Conservation (phyloP, 1,140 invertebrate species). For the Tenebrio molitor region DNA sequence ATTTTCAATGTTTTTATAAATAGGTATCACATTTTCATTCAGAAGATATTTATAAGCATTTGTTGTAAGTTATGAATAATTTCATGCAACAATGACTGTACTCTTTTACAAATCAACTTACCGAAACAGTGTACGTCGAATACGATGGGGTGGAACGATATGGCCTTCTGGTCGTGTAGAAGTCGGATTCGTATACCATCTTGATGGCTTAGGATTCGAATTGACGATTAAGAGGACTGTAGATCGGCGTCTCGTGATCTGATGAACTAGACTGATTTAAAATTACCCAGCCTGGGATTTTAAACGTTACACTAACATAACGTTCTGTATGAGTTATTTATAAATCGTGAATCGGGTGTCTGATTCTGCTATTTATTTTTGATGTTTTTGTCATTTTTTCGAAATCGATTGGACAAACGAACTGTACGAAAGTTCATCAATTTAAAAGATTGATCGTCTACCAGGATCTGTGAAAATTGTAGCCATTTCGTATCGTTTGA, state of each 20-base stretch:
- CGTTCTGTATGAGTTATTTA: constrained; percentile 16
- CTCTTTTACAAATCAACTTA: constrained; percentile 69
- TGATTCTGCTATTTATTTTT: constrained; percentile 10
- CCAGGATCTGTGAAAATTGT: no score
- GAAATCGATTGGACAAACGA: no score
- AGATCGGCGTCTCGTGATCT: constrained; percentile 61
- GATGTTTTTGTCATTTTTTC: constrained; percentile 6
- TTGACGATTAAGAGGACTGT: constrained; percentile 23
- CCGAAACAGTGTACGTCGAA: constrained; percentile 83
- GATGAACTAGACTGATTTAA: constrained; percentile 58
- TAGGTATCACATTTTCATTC: background rate
- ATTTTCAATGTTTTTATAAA: constrained; percentile 1
- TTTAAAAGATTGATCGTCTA: no score
- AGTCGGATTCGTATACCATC: constrained; percentile 93
- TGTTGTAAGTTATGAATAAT: background rate
- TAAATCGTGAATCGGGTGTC: constrained; percentile 23
- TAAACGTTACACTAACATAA: constrained; percentile 46
- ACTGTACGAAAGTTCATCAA: no score
- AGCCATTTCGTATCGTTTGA: no score
- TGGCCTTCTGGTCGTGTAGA: constrained; percentile 87
- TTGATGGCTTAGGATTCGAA: constrained; percentile 64
- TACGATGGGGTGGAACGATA: constrained; percentile 77
- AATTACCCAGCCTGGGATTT: constrained; percentile 54
- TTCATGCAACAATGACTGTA: constrained; percentile 48
- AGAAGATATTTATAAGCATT: constrained; percentile 7